Percentiles rank a stretch among this genome's conserved stretches.
Evolutionary conservation across 2,888 invertebrate species (phyloP).

Genomic region (Tetranychus truncatus): DNA sequence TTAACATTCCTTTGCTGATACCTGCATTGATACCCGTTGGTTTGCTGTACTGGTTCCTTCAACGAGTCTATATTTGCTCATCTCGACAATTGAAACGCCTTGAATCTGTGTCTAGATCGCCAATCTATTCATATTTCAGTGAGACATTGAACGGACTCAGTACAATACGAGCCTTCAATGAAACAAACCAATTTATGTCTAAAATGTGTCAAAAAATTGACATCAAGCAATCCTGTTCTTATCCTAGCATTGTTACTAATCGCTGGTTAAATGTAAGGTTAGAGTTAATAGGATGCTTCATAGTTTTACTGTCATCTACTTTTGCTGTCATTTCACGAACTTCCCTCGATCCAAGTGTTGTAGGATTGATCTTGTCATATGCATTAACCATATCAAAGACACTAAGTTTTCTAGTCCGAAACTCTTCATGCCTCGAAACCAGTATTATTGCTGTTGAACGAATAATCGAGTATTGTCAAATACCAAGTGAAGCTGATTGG

Average conservation of each 20-base stretch:
- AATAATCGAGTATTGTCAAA: constrained; percentile 38
- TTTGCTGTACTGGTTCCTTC: constrained; percentile 48
- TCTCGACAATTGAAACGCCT: constrained; percentile 69
- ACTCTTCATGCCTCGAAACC: constrained; percentile 40
- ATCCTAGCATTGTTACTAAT: constrained; percentile 77
- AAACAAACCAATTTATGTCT: constrained; percentile 57
- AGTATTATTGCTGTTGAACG: constrained; percentile 41
- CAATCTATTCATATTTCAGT: constrained; percentile 88
- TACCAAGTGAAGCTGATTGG: constrained; percentile 32
- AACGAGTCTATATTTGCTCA: constrained; percentile 32
- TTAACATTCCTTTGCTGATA: constrained; percentile 51
- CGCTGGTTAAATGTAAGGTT: constrained; percentile 80
- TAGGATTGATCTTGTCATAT: constrained; percentile 38
- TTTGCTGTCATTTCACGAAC: constrained; percentile 69
- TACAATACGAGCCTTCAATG: constrained; percentile 67
- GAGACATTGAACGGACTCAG: constrained; percentile 68
- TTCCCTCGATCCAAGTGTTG: constrained; percentile 48
- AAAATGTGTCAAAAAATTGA: constrained; percentile 80
- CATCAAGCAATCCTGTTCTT: constrained; percentile 75
- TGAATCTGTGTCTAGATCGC: constrained; percentile 80
- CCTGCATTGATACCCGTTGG: constrained; percentile 51
- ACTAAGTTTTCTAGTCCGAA: constrained; percentile 39
- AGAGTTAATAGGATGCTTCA: constrained; percentile 87
- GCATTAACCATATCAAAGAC: constrained; percentile 43
- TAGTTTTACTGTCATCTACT: constrained; percentile 79